Base-by-base conservation (phyloP, 2,797 vertebrate species). In the Chloroceryle amazona region DNA sequence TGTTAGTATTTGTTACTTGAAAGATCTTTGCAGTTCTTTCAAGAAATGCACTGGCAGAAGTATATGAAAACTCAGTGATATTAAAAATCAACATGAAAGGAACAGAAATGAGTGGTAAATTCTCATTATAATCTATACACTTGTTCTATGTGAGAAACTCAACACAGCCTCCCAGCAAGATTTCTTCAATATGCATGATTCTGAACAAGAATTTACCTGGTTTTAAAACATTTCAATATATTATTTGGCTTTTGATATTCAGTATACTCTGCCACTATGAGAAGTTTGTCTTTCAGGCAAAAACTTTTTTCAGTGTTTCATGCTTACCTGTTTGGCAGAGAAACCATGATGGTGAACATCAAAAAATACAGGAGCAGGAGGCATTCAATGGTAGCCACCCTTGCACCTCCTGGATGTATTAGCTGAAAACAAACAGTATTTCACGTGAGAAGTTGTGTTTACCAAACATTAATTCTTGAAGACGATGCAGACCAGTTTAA, bases 11-110 rank as follows among this genome's bases (percentile, higher is more conserved):
- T 47, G 46, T 22, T 47, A 47, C 46, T 47, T 47, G 46, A 47
- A 23, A 47, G 21, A 47, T 47, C 46, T 47, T 23, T 47, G 46
- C 46, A 47, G 46, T 47, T 47, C 11, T 47, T 23, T 47, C 46
- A 47, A 23, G 46, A 47, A 47, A 47, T 47, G 46, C 46, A 47
- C 46, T 81, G 42, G 28, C 37, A 93, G 39, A 89, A 92, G 12
- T 61, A 71, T 72, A 26, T 28, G 85, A 96, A 96, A 73, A 21
- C 51, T 93, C 86, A 85, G 37, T 78, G 15, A 67, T 58, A 94
- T 84, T 84, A 66, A 96, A 94, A 93, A 61, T 95, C 76, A 84
- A 21, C 82, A 49, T 70, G 17, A 65, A 49, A 60, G 33, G 81
- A 94, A 92, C 22, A 60, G 35, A 58, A 10, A 62, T n/a, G 42